These are phyloP conservation scores for roundworm (Caenorhabditis elegans) DNA, from an alignment of 1,140 invertebrate species.

Conservation along the genomic window WBcel235 BX284606.5:7220501-7221000, in stretches of 20 bases:
- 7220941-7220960: no score
- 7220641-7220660: not conserved
- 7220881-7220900: no score
- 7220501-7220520: not conserved
- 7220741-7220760: not conserved
- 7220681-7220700: not conserved
- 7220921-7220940: no score
- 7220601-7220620: not conserved
- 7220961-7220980: conserved; percentile 51
- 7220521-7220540: conserved; percentile 1
- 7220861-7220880: no score
- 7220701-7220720: not conserved
- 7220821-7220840: conserved; percentile 15
- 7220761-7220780: not conserved
- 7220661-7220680: not conserved
- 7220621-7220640: not conserved
- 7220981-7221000: conserved; percentile 66
- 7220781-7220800: not conserved
- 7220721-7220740: not conserved
- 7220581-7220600: not conserved
- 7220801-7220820: not conserved
- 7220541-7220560: not conserved
- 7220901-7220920: no score
- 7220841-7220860: not conserved
- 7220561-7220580: not conserved